Evolutionary conservation across 2,888 invertebrate species (phyloP).

Genomic region (Cataglyphis cursor): DNA sequence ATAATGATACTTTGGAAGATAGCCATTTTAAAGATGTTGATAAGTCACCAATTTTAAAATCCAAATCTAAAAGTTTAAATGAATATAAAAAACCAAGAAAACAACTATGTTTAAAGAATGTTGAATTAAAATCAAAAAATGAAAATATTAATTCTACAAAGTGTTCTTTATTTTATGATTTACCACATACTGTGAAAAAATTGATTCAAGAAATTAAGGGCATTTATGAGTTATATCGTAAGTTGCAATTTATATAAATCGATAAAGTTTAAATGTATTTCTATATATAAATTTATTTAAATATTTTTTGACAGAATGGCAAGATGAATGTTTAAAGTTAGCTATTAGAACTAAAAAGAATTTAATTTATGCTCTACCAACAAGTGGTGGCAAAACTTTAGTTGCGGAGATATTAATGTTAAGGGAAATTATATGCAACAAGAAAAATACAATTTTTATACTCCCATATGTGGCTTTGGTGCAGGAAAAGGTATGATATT

Average conservation of each 20-base stretch:
- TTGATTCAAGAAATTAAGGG: conserved; percentile 91
- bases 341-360: conserved; percentile 92
- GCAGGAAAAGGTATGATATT: conserved; percentile 94
- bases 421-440: conserved; percentile 93
- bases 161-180: conserved; percentile 90
- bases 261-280: background rate
- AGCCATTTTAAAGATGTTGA: background rate
- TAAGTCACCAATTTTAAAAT: conserved; percentile 32
- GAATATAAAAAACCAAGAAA: conserved; percentile 53
- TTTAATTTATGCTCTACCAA: conserved; percentile 97
- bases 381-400: conserved; percentile 98
- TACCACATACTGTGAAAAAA: conserved; percentile 91
- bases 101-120: conserved; percentile 13
- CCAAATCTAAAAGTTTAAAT: background rate
- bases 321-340: conserved; percentile 95
- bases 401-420: conserved; percentile 98
- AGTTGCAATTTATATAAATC: conserved; percentile 34
- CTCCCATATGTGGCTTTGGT: conserved; percentile 98
- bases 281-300: background rate
- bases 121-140: background rate
- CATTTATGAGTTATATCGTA: conserved; percentile 70
- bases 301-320: conserved; percentile 92
- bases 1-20: background rate
- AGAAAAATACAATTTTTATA: conserved; percentile 95
- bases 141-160: background rate